Conservation (phyloP, 2,113 vertebrate species). For the Cheirogaleus medius region DNA sequence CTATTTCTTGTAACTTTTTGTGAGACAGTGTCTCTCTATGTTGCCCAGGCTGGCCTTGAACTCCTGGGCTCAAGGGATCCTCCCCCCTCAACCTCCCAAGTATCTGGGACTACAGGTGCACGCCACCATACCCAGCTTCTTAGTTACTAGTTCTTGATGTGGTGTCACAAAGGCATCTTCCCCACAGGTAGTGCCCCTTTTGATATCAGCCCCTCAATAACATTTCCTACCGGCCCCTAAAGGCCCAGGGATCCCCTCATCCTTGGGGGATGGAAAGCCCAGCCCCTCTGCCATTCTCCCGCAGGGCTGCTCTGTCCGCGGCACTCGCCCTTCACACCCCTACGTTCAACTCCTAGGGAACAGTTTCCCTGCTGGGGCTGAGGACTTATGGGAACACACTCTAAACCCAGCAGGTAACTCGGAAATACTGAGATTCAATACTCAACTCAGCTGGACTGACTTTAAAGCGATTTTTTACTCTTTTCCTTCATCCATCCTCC, state of each 20-base stretch:
- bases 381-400: not conserved
- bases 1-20: not conserved
- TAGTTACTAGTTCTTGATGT: not conserved
- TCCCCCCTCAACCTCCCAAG: not conserved
- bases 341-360: not conserved
- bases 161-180: not conserved
- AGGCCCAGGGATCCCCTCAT: not conserved
- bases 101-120: not conserved
- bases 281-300: not conserved
- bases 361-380: not conserved
- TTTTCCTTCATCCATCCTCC: slow-evolving; percentile 8
- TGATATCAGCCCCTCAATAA: not conserved
- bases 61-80: not conserved
- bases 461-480: slow-evolving; percentile 12
- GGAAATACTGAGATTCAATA: not conserved
- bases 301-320: not conserved
- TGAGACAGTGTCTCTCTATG: not conserved
- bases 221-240: not conserved
- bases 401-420: not conserved
- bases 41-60: not conserved
- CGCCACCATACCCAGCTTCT: not conserved
- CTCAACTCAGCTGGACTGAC: not conserved
- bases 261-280: too few relatives aligned
- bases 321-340: not conserved
- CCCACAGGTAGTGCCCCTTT: not conserved